Conservation (phyloP, 2,113 vertebrate genomes). For the Chaetops frenatus region DNA sequence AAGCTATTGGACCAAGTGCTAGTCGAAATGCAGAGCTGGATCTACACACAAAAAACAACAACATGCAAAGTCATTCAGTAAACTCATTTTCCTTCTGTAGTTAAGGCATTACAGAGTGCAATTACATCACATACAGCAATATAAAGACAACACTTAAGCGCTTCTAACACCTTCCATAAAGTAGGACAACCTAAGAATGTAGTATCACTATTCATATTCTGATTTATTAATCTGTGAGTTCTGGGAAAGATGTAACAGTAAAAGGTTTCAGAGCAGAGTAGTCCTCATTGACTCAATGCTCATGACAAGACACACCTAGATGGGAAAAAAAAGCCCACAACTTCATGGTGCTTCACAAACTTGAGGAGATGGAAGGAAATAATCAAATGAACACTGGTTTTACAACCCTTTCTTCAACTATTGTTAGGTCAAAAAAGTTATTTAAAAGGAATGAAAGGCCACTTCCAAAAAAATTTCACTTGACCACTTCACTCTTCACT, state of each 20-base stretch:
- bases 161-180: not conserved
- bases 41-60: slow-evolving; percentile 62
- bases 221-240: not conserved
- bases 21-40: slow-evolving; percentile 91
- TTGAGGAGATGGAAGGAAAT: not conserved
- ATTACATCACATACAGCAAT: not conserved
- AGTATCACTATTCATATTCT: not conserved
- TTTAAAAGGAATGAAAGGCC: not conserved
- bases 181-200: not conserved
- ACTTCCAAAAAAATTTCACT: not conserved
- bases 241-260: not conserved
- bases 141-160: not conserved
- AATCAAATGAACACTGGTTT: not conserved
- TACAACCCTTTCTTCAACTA: not conserved
- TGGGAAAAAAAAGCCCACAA: not conserved
- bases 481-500: too few relatives aligned
- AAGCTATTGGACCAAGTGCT: slow-evolving; percentile 89
- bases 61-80: not conserved
- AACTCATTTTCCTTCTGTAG: not conserved
- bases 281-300: not conserved
- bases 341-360: not conserved
- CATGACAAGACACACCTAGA: not conserved
- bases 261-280: not conserved
- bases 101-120: not conserved
- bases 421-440: not conserved